Base-by-base conservation (phyloP, 1,140 invertebrate species). In the Sycophaga agraensis region DNA sequence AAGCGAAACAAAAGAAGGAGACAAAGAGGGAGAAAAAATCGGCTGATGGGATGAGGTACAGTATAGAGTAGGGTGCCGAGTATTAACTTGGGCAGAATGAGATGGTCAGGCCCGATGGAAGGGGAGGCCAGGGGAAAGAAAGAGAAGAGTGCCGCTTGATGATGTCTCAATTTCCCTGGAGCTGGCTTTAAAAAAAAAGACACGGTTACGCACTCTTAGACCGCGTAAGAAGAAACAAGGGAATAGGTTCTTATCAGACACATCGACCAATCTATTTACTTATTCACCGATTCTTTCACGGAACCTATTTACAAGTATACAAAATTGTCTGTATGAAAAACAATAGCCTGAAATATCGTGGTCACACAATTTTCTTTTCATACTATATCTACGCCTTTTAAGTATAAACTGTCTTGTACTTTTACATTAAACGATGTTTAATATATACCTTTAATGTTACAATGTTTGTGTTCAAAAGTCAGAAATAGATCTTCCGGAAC, bases 181-280 rank as follows among this genome's bases (percentile, higher is more conserved):
- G 43, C 21, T 22, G 40, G 34, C 40, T 50, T 35, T 35, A 4
- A 39, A 21, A 65, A 65, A 67, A 64, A 65, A 63, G 49, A 31
- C 9, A 40, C 42, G 53, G 39, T 22, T 42, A 40, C 16, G 21
- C 22, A 31, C 5, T 11, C n/a, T n/a, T n/a, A n/a, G n/a, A n/a
- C n/a, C n/a, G n/a, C 28, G 28, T 31, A 31, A 11, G 28, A 31
- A 11, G 11, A 11, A 6, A 31, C 28, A 64, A 71, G 73, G 68
- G n/a, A n/a, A n/a, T 70, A 73, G 70, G 74, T 73, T 62, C 73
- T 80, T 77, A 78, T 80, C 75, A 74, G 68, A 65, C 66, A 58
- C 65, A 68, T 73, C 73, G 76, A 60, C 71, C 74, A 57, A 73
- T 70, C 73, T 79, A 78, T 80, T 79, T 78, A 78, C 75, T 80